phyloP scores from a whole-genome alignment of 2,113 vertebrate species.

The Silurus meridionalis region DNA sequence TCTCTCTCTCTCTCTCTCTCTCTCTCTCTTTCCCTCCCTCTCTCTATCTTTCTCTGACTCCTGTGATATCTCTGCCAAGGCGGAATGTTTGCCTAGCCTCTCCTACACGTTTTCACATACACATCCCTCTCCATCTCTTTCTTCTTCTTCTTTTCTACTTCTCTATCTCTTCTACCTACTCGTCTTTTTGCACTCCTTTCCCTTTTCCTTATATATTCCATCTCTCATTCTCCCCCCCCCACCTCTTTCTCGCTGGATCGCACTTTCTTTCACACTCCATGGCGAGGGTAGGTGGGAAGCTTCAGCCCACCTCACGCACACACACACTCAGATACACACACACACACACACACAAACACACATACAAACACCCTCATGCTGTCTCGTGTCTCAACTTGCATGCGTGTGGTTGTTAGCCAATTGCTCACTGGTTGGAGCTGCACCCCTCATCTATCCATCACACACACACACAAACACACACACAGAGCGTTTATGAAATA shows the following conservation, averaged over 20 bases:
- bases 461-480: background rate
- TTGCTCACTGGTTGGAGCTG: constrained; percentile 35
- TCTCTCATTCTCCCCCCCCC: constrained; percentile 48
- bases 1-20: constrained; percentile 52
- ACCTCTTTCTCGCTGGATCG: constrained; percentile 13
- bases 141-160: constrained; percentile 54
- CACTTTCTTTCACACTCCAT: constrained; percentile 16
- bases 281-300: constrained; percentile 41
- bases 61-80: constrained; percentile 67
- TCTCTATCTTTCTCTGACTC: constrained; percentile 62
- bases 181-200: constrained; percentile 21
- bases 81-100: constrained; percentile 77
- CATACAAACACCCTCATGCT: constrained; percentile 7
- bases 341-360: constrained; percentile 18
- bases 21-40: constrained; percentile 39
- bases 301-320: constrained; percentile 17
- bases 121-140: constrained; percentile 56
- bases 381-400: constrained; percentile 51
- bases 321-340: constrained; percentile 14
- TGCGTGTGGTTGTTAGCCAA: constrained; percentile 26
- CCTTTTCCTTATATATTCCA: constrained; percentile 6
- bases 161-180: constrained; percentile 25
- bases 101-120: constrained; percentile 81
- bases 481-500: background rate
- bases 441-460: constrained; percentile 31